A percentile compares a stretch with the other conserved stretches of the same genome.
Evolutionary conservation across 2,113 vertebrate genomes (phyloP).

Genomic region (Lophius piscatorius): DNA sequence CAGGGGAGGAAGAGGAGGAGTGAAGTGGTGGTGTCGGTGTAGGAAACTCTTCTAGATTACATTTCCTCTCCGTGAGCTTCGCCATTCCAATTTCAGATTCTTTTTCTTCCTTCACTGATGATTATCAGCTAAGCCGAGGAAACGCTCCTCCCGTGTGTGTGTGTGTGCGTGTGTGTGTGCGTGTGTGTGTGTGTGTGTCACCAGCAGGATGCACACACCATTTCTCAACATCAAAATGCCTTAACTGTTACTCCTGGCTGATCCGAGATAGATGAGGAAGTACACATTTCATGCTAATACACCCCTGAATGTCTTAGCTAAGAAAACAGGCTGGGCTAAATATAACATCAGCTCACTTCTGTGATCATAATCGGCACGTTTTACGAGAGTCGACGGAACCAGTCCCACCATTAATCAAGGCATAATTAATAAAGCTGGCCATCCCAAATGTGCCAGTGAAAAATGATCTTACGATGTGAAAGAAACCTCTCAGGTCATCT

Average conservation of each 20-base stretch:
- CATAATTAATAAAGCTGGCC: background rate
- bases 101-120: conserved; percentile 74
- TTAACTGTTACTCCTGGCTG: conserved; percentile 18
- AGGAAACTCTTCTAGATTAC: conserved; percentile 76
- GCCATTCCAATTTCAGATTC: conserved; percentile 71
- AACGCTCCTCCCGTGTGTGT: conserved; percentile 46
- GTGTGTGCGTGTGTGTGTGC: conserved; percentile 11
- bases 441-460: too few species aligned
- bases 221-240: conserved; percentile 57
- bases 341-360: conserved; percentile 10
- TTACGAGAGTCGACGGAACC: too few species aligned
- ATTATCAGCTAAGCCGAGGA: conserved; percentile 74
- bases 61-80: conserved; percentile 60
- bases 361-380: background rate
- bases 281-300: too few species aligned
- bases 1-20: conserved; percentile 37
- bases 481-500: too few species aligned
- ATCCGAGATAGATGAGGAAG: too few species aligned
- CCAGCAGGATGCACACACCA: conserved; percentile 1
- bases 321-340: too few species aligned
- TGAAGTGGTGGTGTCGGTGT: conserved; percentile 1
- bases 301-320: too few species aligned
- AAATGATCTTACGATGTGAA: too few species aligned
- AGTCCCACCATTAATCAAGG: conserved; percentile 8
- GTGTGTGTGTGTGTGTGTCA: conserved; percentile 10